Base-by-base conservation (phyloP, 2,888 invertebrate genomes). In the Eupithecia dodoneata region DNA sequence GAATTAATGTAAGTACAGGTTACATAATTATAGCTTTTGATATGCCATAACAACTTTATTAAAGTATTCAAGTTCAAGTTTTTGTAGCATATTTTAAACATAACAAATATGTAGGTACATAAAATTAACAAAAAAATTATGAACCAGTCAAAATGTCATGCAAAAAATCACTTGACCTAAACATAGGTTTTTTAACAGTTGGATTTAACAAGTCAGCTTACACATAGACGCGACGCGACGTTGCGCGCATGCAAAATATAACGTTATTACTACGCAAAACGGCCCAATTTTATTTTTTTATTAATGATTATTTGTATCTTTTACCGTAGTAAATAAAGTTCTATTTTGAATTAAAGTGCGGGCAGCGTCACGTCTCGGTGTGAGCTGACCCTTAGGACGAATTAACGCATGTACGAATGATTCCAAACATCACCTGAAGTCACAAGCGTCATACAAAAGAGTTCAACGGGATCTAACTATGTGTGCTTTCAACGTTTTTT, bases 391-490 rank as follows among this genome's bases (percentile, higher is more conserved):
- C 30, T 30, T 30, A 30, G 30, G 30, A 30, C 52, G 2, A 59
- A 59, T 59, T 18, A 18, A 59, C 9, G 18, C 10, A 63, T 10
- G 4, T 7, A 42, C 15, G 7, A 66, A 42, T 42, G 15, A 42
- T 41, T 15, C 41, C 41, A 66, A 65, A 65, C 5, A 59, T 59
- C n/a, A n/a, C 9, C 55, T 59, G 18, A 42, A 66, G 13, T 66
- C 42, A 66, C n/a, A 45, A 45, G 52, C 47, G 41, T 44, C 55
- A 73, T 72, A 69, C 52, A 80, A 79, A 70, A 79, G 75, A 82
- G 75, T 76, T 82, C 80, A 82, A 84, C 79, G 82, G 76, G 81
- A 55, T 71, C 75, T 9, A 15, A 44, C 69, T 42, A n/a, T 12
- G 0, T 73, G 44, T 72, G 13, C 4, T 63, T 49, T n/a, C n/a